A percentile compares a stretch with the other conserved stretches of the same genome.
Evolutionary conservation across 2,113 vertebrate species (phyloP).

Genomic region (Sceloporus undulatus): DNA sequence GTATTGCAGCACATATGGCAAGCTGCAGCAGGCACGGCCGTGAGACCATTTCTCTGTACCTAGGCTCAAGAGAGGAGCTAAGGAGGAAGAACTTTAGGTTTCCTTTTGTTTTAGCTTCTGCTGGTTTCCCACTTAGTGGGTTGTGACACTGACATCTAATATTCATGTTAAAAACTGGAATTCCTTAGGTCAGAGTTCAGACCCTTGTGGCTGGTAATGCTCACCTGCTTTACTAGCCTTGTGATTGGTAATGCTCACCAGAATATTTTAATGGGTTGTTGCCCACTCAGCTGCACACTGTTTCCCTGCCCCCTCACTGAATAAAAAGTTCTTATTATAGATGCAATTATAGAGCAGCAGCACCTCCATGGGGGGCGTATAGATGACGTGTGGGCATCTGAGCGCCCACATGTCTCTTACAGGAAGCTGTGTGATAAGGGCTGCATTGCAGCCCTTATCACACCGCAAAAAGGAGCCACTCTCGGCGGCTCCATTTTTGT

Average conservation of each 20-base stretch:
- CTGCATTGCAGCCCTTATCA: no score
- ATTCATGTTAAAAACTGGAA: not conserved
- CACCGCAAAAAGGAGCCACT: no score
- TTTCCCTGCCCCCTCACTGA: not conserved
- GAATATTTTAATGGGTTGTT: not conserved
- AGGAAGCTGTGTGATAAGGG: no score
- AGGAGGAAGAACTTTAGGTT: not conserved
- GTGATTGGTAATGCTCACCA: not conserved
- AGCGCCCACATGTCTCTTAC: no score
- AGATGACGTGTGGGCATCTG: no score
- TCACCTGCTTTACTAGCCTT: not conserved
- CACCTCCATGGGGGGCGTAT: no score
- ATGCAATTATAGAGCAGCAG: not conserved
- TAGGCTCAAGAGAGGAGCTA: rapidly evolving
- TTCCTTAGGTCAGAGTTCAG: not conserved
- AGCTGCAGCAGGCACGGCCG: not conserved
- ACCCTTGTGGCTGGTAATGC: not conserved
- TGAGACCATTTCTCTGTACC: not conserved
- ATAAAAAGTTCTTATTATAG: not conserved
- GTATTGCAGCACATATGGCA: constrained; percentile 18
- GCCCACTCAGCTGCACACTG: no score
- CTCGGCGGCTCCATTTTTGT: no score
- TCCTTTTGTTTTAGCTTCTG: not conserved
- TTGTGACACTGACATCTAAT: not conserved
- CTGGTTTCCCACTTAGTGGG: rapidly evolving